A percentile compares a stretch with the other conserved stretches of the same genome.
phyloP scores from a whole-genome alignment of 1,140 invertebrate species.

The Phenacoccus solenopsis region DNA sequence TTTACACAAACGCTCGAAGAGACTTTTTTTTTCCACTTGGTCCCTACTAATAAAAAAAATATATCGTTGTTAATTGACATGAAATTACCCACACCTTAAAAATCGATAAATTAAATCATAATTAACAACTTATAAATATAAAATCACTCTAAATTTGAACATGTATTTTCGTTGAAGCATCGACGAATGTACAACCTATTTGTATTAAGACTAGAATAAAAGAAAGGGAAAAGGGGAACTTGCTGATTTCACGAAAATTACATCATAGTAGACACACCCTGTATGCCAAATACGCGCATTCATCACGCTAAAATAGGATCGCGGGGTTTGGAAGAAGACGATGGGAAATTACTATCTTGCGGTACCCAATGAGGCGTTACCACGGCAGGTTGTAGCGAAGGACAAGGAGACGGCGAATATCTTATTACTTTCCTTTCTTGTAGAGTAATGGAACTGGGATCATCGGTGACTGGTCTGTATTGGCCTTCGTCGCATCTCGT shows the following conservation, averaged over 20 bases:
- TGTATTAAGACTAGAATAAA: neutral
- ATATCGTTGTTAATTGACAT: conserved; percentile 3
- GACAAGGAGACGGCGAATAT: conserved; percentile 27
- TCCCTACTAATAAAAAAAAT: neutral
- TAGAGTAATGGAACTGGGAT: conserved; percentile 36
- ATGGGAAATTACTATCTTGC: conserved; percentile 7
- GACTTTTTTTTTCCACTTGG: neutral
- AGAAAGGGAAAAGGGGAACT: neutral
- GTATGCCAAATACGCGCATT: neutral
- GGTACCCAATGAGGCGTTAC: conserved; percentile 18
- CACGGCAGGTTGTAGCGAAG: conserved; percentile 25
- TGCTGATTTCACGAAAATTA: neutral
- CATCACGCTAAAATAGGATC: neutral
- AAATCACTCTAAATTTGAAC: conserved; percentile 2
- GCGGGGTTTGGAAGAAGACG: neutral
- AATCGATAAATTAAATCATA: neutral
- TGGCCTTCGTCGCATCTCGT: conserved; percentile 35
- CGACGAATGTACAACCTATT: neutral
- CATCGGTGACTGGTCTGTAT: conserved; percentile 37
- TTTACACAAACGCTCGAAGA: neutral
- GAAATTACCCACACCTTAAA: neutral
- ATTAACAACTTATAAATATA: neutral
- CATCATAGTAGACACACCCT: neutral
- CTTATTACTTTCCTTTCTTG: conserved; percentile 30
- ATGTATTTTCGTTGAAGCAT: neutral